Conservation (phyloP, 2,113 vertebrate genomes). For the Colossoma macropomum region DNA sequence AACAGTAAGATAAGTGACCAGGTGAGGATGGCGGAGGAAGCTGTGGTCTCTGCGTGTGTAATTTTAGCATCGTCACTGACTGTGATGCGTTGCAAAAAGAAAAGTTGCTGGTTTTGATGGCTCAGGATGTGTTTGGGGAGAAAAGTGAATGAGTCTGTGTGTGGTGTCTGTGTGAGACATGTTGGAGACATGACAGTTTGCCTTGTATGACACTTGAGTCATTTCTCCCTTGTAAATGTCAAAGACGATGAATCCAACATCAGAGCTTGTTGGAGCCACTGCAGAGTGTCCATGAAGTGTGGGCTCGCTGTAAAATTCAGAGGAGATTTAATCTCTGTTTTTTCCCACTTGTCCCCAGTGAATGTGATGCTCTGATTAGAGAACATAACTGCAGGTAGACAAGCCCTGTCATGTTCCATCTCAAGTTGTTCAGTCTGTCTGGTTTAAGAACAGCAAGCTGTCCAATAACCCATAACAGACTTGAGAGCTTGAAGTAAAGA, state of each 20-base stretch:
- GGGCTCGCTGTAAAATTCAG: constrained; percentile 17
- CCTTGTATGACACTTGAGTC: constrained; percentile 19
- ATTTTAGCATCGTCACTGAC: background rate
- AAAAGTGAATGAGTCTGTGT: background rate
- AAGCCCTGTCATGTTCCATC: background rate
- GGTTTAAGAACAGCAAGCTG: background rate
- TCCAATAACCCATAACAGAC: background rate
- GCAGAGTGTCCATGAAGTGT: background rate
- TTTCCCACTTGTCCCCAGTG: background rate
- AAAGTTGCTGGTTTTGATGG: background rate
- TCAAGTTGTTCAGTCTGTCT: background rate
- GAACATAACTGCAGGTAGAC: constrained; percentile 21
- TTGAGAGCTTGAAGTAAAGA: background rate
- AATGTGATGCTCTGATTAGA: constrained; percentile 11
- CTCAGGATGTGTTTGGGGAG: background rate
- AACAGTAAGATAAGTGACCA: background rate
- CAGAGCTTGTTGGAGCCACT: background rate
- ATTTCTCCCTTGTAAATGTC: constrained; percentile 24
- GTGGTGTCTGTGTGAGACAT: background rate
- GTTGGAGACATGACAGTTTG: background rate
- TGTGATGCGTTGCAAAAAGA: background rate
- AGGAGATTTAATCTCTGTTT: background rate
- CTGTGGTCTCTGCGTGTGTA: background rate
- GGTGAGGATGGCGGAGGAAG: background rate
- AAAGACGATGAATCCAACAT: background rate